Evolutionary conservation across 2,113 vertebrate species (phyloP), one percentile per base, ranked within the genome.

Genomic region (Catharus bicknelli): DNA sequence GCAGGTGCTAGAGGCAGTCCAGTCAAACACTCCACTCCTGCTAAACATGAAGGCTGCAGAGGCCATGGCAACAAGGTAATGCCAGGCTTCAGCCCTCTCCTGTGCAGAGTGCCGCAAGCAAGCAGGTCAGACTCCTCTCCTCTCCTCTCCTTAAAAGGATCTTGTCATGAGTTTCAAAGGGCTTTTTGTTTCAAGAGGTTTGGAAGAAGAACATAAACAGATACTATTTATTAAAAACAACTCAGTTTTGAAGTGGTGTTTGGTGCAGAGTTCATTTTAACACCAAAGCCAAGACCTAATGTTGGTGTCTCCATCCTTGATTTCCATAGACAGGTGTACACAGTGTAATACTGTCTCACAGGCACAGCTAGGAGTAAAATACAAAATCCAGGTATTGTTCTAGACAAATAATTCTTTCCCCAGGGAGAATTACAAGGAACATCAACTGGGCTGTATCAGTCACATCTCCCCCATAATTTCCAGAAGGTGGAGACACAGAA

Each of bases 21-120:
- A 73, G 20, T 22, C 17, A 29, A 83, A 75, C 42, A 66, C 4
- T 3, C 8, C 7, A 4, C 21, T 62, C 10, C 40, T 51, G 50
- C 16, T 16, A 7, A 80, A 70, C 4, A 43, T 2, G 2, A 26
- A 19, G 42, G 22, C 36, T 58, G 50, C 21, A 90, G 36, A 83
- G 74, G 20, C 51, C 18, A 14, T 1, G 5, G 36, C 1, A 2
- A 59, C 17, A n/a, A 30, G 14, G 38, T 25, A 26, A 27, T 1
- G 4, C n/a, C 17, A 32, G 48, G 42, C 22, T 78, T 64, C 38
- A 82, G 53, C 17, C 21, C 47, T 36, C 38, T 70, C 62, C 42
- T 43, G 45, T 1, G 0, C 58, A n/a, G 27, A 16, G 36, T 42
- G n/a, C 59, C 0, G 0, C 7, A 72, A 86, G 29, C 53, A 53